Evolutionary conservation across 2,113 vertebrate species (phyloP).

Genomic region (Hassar affinis): DNA sequence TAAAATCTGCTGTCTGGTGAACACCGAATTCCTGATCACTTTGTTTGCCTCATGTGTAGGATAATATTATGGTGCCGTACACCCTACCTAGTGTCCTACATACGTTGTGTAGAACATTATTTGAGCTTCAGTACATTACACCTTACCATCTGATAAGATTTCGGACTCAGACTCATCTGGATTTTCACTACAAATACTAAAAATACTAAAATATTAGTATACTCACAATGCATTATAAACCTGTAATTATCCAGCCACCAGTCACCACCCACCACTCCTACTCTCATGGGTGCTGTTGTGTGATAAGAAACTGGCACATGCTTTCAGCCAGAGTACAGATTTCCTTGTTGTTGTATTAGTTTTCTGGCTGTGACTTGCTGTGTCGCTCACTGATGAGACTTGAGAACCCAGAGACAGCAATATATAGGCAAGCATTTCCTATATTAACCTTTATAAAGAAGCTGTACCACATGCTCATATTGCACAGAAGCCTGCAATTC

Average conservation of each 20-base stretch:
- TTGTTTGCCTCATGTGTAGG: background rate
- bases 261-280: background rate
- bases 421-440: background rate
- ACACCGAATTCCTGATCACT: background rate
- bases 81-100: background rate
- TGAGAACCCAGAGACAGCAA: background rate
- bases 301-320: background rate
- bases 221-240: background rate
- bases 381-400: background rate
- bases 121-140: background rate
- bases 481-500: slow-evolving; percentile 29
- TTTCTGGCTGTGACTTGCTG: background rate
- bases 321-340: background rate
- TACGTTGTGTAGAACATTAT: background rate
- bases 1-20: background rate
- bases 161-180: background rate
- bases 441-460: background rate
- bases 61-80: background rate
- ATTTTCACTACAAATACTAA: background rate
- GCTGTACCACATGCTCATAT: background rate
- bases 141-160: background rate
- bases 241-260: no score
- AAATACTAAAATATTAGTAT: background rate
- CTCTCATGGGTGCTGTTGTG: background rate
- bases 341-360: background rate